A percentile compares a stretch with the other conserved stretches of the same genome.
These are phyloP conservation scores for Ophraella communa DNA, from an alignment of 2,888 invertebrate genomes.

Conservation along the genomic window DNA sequence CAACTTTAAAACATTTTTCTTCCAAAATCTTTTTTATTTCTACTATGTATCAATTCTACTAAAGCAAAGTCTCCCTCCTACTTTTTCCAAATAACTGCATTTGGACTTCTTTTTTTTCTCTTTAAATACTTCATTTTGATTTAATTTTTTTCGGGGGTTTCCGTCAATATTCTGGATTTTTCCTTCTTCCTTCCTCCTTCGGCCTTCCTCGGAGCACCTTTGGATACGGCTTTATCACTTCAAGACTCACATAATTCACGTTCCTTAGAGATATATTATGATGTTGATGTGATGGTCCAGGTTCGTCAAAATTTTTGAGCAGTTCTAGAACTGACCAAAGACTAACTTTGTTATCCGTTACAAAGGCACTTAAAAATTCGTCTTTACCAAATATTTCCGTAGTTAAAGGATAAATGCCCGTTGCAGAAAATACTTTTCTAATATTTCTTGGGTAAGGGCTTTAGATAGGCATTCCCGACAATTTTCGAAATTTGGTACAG, in stretches of 20 bases:
- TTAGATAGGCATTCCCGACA: conserved; percentile 24
- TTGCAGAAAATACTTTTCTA: conserved; percentile 20
- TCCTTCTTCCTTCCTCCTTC: background rate
- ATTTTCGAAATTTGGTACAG: conserved; percentile 6
- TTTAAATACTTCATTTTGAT: background rate
- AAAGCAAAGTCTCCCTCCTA: too few relatives aligned
- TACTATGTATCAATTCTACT: too few relatives aligned
- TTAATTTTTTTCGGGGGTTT: too few relatives aligned
- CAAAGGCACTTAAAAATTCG: conserved; percentile 25
- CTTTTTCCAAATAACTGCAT: too few relatives aligned
- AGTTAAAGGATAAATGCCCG: conserved; percentile 22
- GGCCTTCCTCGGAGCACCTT: background rate
- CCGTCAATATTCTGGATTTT: background rate
- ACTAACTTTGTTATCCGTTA: too few relatives aligned
- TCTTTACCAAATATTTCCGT: conserved; percentile 25
- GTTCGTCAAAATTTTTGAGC: too few relatives aligned
- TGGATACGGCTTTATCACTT: background rate
- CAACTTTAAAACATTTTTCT: too few relatives aligned
- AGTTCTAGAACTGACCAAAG: background rate
- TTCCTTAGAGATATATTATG: background rate
- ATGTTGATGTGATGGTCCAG: background rate
- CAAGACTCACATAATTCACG: background rate
- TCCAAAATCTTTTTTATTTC: too few relatives aligned
- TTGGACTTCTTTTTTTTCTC: background rate
- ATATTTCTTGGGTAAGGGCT: too few relatives aligned